Evolutionary conservation across 1,140 invertebrate genomes (phyloP).

Genomic region (Bactericera cockerelli): DNA sequence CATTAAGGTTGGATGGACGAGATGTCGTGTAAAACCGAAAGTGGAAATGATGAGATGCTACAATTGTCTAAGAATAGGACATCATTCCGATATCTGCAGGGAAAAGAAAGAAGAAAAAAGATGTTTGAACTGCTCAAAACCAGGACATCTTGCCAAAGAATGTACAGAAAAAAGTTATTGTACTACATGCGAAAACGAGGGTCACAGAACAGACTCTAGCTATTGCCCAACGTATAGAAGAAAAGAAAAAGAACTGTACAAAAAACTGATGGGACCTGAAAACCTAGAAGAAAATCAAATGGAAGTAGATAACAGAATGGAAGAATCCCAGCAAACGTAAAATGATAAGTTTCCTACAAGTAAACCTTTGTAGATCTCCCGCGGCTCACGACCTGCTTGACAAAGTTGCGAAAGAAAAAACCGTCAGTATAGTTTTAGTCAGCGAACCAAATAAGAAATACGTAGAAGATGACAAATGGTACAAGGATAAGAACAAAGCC

Average conservation of each 20-base stretch:
- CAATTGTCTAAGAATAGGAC: background rate
- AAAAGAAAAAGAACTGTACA: background rate
- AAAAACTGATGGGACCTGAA: too few species aligned
- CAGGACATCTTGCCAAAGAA: background rate
- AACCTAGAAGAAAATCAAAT: background rate
- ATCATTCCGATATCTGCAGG: background rate
- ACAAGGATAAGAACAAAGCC: background rate
- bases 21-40: background rate
- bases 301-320: background rate
- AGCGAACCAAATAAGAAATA: background rate
- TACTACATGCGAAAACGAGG: background rate
- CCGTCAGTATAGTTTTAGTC: background rate
- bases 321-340: background rate
- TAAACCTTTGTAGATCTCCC: background rate
- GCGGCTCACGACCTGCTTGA: background rate
- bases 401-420: background rate
- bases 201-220: background rate
- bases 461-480: background rate
- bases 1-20: background rate
- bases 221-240: background rate
- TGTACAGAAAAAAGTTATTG: background rate
- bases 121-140: background rate
- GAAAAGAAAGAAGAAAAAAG: background rate
- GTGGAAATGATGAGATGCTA: background rate
- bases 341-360: background rate